Conservation (phyloP, 1,140 invertebrate genomes). For the Ganaspis sp. region DNA sequence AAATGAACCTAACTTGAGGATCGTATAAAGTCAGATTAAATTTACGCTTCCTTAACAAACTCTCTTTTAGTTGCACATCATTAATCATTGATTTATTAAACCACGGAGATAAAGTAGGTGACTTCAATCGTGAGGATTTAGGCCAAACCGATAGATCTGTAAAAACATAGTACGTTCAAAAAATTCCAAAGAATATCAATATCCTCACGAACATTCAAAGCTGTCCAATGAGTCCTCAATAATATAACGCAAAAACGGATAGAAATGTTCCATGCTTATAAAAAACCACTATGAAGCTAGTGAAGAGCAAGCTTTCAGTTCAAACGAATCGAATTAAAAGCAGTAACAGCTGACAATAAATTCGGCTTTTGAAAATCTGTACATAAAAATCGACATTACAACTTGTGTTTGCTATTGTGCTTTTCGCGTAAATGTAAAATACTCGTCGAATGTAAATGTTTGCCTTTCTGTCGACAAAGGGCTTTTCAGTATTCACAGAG, state of each 20-base stretch:
- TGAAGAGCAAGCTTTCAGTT: not conserved
- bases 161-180: too few relatives aligned
- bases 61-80: too few relatives aligned
- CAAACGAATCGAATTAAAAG: slow-evolving; percentile 15
- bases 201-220: too few relatives aligned
- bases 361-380: slow-evolving; percentile 13
- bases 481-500: not conserved
- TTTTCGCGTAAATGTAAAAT: slow-evolving; percentile 20
- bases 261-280: not conserved
- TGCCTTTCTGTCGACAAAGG: slow-evolving; percentile 4
- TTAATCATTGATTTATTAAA: too few relatives aligned
- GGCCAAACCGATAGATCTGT: too few relatives aligned
- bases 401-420: slow-evolving; percentile 20
- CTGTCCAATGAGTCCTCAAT: too few relatives aligned
- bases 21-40: too few relatives aligned
- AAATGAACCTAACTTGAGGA: too few relatives aligned
- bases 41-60: too few relatives aligned
- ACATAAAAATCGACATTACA: slow-evolving; percentile 32
- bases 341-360: not conserved
- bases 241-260: not conserved
- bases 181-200: too few relatives aligned
- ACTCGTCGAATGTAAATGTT: not conserved
- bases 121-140: too few relatives aligned
- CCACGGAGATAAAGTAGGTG: too few relatives aligned
- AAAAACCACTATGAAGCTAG: not conserved